Conservation (phyloP, 1,140 invertebrate genomes). For the Drosophila erecta region DNA sequence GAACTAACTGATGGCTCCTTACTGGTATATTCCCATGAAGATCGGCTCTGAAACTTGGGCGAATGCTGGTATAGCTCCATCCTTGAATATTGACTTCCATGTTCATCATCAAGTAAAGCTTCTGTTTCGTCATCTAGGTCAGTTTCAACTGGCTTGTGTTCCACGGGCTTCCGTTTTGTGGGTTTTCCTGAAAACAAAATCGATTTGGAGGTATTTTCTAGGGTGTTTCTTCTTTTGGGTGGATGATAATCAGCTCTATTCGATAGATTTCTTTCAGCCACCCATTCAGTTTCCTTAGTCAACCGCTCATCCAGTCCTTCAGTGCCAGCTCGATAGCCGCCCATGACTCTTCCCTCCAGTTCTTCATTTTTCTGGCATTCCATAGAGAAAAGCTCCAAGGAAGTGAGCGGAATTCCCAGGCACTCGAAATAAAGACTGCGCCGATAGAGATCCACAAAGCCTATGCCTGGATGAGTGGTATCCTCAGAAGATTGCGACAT, state of each 20-base stretch:
- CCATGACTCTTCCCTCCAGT: neutral
- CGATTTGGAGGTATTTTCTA: neutral
- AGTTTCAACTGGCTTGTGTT: too few species aligned
- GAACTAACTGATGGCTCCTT: neutral
- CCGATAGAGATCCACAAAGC: constrained; percentile 36
- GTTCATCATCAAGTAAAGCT: neutral
- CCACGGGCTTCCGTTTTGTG: too few species aligned
- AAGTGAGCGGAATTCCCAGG: constrained; percentile 28
- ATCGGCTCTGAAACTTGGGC: neutral
- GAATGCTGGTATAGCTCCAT: neutral
- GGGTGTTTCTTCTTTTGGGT: neutral
- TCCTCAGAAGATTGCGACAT: neutral
- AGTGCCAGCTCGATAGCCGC: neutral
- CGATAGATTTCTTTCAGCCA: neutral
- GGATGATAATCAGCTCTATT: neutral
- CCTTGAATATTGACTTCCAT: neutral
- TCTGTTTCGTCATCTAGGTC: neutral
- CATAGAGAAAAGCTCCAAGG: constrained; percentile 23
- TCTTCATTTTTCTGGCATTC: neutral
- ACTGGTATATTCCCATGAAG: neutral
- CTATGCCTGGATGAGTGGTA: neutral
- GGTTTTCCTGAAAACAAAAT: neutral
- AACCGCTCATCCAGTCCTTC: neutral
- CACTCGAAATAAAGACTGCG: constrained; percentile 23
- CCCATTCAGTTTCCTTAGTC: neutral